These are phyloP conservation scores for Agrotis clavis DNA, from an alignment of 2,888 invertebrate species.

Conservation along the genomic window DNA sequence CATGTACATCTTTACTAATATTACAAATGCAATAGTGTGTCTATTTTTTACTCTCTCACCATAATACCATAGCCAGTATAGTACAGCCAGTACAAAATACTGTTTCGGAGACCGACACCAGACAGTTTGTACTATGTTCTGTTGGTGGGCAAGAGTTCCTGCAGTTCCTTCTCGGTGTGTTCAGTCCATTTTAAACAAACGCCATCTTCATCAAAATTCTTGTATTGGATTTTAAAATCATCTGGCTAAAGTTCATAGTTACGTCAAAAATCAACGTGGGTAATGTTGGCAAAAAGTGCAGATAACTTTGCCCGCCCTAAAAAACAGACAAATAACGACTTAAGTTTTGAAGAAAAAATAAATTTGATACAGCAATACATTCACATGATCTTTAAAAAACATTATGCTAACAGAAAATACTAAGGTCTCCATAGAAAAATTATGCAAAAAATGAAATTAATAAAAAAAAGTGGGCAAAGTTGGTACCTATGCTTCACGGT, in stretches of 20 bases:
- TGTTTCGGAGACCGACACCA: too few relatives aligned
- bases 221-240: constrained; percentile 1
- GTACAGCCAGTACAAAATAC: too few relatives aligned
- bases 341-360: not conserved
- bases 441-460: not conserved
- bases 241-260: not conserved
- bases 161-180: too few relatives aligned
- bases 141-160: too few relatives aligned
- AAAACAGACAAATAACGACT: constrained; percentile 6
- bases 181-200: not conserved
- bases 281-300: constrained; percentile 15
- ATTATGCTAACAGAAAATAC: constrained; percentile 4
- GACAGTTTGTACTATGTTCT: too few relatives aligned
- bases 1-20: too few relatives aligned
- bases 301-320: constrained; percentile 7
- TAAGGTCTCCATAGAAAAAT: constrained; percentile 4
- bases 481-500: not conserved
- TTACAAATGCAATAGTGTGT: too few relatives aligned
- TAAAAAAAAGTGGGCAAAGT: too few relatives aligned
- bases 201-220: constrained; percentile 8
- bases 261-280: constrained; percentile 17
- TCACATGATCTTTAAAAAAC: not conserved
- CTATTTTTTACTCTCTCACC: too few relatives aligned
- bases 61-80: too few relatives aligned
- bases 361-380: not conserved